phyloP scores from a whole-genome alignment of 2,888 invertebrate genomes.

The Hypomecis punctinalis region DNA sequence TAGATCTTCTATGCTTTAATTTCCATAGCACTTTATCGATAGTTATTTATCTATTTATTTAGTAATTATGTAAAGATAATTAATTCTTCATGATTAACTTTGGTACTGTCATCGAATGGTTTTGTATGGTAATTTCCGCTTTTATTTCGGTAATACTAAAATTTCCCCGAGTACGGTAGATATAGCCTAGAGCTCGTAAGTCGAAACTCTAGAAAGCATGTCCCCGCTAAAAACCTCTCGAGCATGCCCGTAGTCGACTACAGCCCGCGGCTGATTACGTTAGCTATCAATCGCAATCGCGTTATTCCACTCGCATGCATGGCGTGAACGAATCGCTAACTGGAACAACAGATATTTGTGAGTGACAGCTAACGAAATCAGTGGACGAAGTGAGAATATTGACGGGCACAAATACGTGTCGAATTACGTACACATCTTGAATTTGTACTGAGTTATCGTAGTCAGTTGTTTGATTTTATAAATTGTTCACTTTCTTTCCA shows the following conservation, averaged over 20 bases:
- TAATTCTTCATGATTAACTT: slow-evolving; percentile 26
- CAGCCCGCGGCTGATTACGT: slow-evolving; percentile 36
- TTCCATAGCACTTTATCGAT: slow-evolving; percentile 37
- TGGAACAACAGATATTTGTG: neutral
- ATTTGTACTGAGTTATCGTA: no score
- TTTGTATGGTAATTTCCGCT: slow-evolving; percentile 61
- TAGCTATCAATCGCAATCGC: slow-evolving; percentile 43
- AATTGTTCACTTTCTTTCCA: no score
- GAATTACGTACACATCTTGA: neutral
- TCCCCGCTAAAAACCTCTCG: slow-evolving; percentile 59
- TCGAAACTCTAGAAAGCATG: slow-evolving; percentile 69
- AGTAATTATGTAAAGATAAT: slow-evolving; percentile 27
- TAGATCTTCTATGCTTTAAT: slow-evolving; percentile 39
- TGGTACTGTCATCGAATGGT: slow-evolving; percentile 40
- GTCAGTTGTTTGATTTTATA: no score
- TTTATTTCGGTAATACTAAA: slow-evolving; percentile 65
- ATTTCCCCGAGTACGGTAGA: slow-evolving; percentile 65
- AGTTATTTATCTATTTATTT: slow-evolving; percentile 40
- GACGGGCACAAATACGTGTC: neutral
- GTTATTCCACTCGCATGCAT: slow-evolving; percentile 16
- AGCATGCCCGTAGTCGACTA: slow-evolving; percentile 75
- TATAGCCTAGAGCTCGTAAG: slow-evolving; percentile 61
- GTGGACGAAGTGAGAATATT: neutral
- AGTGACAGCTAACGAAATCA: neutral
- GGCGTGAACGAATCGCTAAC: neutral